Evolutionary conservation across 35 echinoderm and acorn worm species (phyloP).

Genomic region (Hemicentrotus pulcherrimus): DNA sequence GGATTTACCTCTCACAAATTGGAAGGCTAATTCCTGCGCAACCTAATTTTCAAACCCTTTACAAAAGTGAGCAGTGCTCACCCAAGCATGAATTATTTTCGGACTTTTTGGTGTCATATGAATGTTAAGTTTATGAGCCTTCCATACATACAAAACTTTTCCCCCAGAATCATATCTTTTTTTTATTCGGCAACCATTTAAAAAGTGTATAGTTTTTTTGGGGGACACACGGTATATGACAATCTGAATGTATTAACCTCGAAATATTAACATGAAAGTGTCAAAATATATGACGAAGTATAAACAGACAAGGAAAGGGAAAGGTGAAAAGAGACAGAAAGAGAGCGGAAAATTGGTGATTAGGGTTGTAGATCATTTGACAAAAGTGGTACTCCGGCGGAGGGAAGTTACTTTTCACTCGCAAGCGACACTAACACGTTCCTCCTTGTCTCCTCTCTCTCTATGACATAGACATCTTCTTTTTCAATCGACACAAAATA

Average conservation of each 20-base stretch:
- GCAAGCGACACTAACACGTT: neutral
- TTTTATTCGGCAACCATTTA: neutral
- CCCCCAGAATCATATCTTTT: constrained; percentile 3
- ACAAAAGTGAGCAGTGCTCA: constrained; percentile 50
- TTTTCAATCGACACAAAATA: neutral
- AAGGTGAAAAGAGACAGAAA: no score
- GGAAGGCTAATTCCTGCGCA: constrained; percentile 35
- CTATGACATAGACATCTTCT: neutral
- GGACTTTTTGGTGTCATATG: constrained; percentile 50
- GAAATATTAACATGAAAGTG: no score
- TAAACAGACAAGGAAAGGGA: no score
- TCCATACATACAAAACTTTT: constrained; percentile 24
- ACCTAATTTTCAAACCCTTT: constrained; percentile 49
- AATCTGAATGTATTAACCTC: no score
- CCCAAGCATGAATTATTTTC: constrained; percentile 46
- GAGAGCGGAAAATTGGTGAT: no score
- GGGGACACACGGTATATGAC: no score
- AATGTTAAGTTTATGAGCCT: neutral
- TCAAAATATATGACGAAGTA: no score
- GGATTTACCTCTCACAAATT: neutral
- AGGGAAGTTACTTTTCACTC: neutral
- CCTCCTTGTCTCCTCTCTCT: neutral
- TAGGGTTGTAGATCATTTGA: no score
- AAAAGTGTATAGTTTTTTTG: no score
- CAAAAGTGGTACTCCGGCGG: no score